Conservation (phyloP, 2,797 vertebrate genomes). For the Halcyon chelicuti region DNA sequence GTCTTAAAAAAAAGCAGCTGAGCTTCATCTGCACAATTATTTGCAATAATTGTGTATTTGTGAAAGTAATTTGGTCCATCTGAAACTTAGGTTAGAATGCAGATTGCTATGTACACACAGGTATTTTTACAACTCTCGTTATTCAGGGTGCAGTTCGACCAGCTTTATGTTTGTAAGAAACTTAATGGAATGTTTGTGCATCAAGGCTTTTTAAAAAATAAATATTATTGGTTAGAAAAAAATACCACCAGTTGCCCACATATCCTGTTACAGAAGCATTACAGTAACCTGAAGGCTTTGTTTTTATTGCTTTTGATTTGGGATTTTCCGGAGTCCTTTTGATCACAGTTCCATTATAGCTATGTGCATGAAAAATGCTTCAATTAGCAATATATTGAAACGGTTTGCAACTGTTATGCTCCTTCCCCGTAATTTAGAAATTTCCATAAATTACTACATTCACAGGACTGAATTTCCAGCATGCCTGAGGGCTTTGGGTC, state of each 20-base stretch:
- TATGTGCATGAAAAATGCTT: background rate
- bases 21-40: background rate
- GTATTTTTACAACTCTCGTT: background rate
- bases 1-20: background rate
- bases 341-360: background rate
- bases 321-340: background rate
- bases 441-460: background rate
- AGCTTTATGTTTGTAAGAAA: background rate
- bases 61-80: background rate
- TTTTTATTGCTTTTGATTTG: background rate
- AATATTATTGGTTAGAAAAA: background rate
- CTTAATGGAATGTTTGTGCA: background rate
- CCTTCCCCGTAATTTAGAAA: background rate
- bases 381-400: background rate
- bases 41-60: background rate
- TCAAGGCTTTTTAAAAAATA: background rate
- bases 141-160: background rate
- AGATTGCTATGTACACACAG: background rate
- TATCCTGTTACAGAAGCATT: background rate
- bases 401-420: background rate
- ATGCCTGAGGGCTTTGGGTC: background rate
- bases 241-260: background rate
- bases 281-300: background rate
- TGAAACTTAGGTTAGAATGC: background rate
- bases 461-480: background rate